These are phyloP conservation scores for Monochamus saltuarius DNA, from an alignment of 1,140 invertebrate genomes.

Conservation along the genomic window DNA sequence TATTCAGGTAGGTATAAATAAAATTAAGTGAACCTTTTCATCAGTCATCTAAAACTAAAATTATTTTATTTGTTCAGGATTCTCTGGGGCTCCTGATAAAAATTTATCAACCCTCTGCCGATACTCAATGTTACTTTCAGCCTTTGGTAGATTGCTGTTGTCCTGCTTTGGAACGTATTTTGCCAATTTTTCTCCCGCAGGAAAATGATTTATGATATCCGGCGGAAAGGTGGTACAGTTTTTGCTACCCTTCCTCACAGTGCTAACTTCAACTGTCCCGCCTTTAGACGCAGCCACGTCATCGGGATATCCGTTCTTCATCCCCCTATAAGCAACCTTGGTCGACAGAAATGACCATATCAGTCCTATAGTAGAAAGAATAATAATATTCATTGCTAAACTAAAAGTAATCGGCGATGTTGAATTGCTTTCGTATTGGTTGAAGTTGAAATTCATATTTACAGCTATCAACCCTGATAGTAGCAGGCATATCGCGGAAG, in stretches of 20 bases:
- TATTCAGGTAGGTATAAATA: no score
- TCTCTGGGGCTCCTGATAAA: slow-evolving; percentile 27
- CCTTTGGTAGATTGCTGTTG: slow-evolving; percentile 56
- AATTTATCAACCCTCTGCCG: slow-evolving; percentile 45
- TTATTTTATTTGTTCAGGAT: no score
- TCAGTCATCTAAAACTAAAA: no score
- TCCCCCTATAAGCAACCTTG: slow-evolving; percentile 61
- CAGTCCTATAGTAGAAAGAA: slow-evolving; percentile 60
- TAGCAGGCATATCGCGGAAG: slow-evolving; percentile 47
- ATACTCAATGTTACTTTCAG: slow-evolving; percentile 48
- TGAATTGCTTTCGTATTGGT: slow-evolving; percentile 6
- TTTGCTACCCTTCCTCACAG: slow-evolving; percentile 53
- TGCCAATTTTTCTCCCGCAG: slow-evolving; percentile 52
- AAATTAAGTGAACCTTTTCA: no score
- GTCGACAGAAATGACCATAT: slow-evolving; percentile 62
- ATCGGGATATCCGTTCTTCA: slow-evolving; percentile 61
- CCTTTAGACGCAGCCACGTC: slow-evolving; percentile 46
- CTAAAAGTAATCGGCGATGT: slow-evolving; percentile 40
- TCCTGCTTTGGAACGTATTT: slow-evolving; percentile 56
- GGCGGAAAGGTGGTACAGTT: slow-evolving; percentile 50
- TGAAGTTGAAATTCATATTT: slow-evolving; percentile 20
- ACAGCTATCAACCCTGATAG: slow-evolving; percentile 22
- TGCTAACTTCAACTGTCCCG: slow-evolving; percentile 54
- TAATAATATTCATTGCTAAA: slow-evolving; percentile 60
- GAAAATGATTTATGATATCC: slow-evolving; percentile 58